Evolutionary conservation across 1,140 invertebrate genomes (phyloP).

Genomic region (Medauroidea extradentata): DNA sequence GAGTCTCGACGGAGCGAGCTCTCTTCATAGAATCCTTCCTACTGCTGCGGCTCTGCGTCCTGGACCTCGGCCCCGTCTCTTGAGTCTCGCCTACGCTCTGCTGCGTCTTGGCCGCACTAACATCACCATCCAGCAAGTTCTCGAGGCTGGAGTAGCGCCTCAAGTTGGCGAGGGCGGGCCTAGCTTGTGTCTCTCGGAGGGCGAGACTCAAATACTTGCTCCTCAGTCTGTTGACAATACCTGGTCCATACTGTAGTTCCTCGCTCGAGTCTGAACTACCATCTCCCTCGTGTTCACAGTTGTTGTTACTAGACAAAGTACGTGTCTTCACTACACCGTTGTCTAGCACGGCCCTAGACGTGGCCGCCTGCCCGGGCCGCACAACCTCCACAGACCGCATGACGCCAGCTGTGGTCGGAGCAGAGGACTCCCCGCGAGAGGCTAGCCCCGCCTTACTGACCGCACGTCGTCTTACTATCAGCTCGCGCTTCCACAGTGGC

Average conservation of each 20-base stretch:
- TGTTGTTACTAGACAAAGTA: constrained; percentile 22
- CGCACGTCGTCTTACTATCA: constrained; percentile 58
- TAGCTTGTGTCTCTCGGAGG: constrained; percentile 59
- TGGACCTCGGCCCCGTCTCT: constrained; percentile 9
- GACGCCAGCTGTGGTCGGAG: constrained; percentile 10
- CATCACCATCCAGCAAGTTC: constrained; percentile 70
- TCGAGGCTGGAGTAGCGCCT: constrained; percentile 78
- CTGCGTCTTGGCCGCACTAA: constrained; percentile 22
- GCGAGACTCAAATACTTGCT: constrained; percentile 79
- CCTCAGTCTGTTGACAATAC: constrained; percentile 82
- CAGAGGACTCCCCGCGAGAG: constrained; percentile 5
- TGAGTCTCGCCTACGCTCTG: constrained; percentile 8
- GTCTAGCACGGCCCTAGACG: constrained; percentile 2
- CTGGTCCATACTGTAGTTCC: constrained; percentile 84
- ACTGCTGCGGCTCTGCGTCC: constrained; percentile 23
- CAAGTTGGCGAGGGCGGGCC: constrained; percentile 58
- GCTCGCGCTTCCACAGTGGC: constrained; percentile 70
- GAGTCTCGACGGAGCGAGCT: constrained; percentile 77
- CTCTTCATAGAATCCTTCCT: constrained; percentile 66
- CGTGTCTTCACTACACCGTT: constrained; percentile 14
- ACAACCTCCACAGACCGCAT: constrained; percentile 23
- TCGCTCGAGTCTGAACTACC: constrained; percentile 59
- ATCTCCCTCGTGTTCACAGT: constrained; percentile 31
- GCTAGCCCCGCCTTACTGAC: constrained; percentile 31
- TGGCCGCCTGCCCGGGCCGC: background rate